phyloP scores from a whole-genome alignment of 2,888 invertebrate species.

The Ametastegia equiseti region DNA sequence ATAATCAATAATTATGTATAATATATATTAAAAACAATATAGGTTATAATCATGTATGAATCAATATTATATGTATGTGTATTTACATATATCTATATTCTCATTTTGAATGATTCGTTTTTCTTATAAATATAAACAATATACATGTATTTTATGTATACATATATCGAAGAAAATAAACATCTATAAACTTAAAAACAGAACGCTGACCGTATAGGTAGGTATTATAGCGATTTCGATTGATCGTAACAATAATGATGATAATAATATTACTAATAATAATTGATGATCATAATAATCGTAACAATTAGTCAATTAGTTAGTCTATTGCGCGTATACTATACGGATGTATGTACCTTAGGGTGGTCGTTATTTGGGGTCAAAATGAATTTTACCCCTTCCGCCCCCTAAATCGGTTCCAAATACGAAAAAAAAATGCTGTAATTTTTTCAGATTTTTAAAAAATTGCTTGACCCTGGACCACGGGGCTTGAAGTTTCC shows the following conservation, averaged over 20 bases:
- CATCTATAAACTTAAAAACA: conserved; percentile 70
- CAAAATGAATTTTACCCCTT: no score
- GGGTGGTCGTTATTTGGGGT: no score
- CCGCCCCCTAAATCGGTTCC: no score
- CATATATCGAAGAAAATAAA: conserved; percentile 62
- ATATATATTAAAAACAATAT: neutral
- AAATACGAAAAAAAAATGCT: no score
- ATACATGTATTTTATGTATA: no score
- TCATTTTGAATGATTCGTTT: conserved; percentile 25
- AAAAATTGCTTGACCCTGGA: no score
- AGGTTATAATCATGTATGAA: conserved; percentile 8
- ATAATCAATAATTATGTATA: neutral
- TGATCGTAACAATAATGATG: conserved; percentile 21
- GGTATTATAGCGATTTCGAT: neutral
- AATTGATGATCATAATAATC: neutral
- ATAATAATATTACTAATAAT: conserved; percentile 11
- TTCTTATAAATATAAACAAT: no score
- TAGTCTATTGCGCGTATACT: neutral
- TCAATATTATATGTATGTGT: neutral
- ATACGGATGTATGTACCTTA: no score
- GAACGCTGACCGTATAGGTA: conserved; percentile 62
- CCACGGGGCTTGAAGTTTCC: no score
- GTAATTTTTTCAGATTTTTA: no score
- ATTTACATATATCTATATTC: conserved; percentile 7
- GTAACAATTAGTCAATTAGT: conserved; percentile 4